These are phyloP conservation scores for Oreamnos americanus DNA, from an alignment of 2,113 vertebrate genomes.

Conservation along the genomic window DNA sequence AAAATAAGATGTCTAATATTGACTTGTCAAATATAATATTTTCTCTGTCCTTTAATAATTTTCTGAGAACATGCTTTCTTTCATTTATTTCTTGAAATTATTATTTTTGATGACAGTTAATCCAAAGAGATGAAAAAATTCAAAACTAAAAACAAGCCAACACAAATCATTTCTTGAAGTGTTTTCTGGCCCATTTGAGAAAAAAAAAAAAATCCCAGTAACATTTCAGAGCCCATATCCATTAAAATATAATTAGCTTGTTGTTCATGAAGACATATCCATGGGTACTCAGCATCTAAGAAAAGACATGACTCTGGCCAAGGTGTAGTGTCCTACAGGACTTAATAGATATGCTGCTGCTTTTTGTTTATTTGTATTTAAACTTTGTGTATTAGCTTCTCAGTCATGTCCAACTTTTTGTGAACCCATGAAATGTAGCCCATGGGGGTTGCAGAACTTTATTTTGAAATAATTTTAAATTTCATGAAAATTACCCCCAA, in stretches of 20 bases:
- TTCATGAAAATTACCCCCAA: not conserved
- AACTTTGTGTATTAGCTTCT: not conserved
- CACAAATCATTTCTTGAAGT: not conserved
- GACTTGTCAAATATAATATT: conserved; percentile 37
- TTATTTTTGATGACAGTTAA: conserved; percentile 25
- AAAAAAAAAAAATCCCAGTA: not conserved
- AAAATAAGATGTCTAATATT: conserved; percentile 11
- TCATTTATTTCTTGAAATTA: conserved; percentile 49
- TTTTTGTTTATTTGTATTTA: conserved; percentile 22
- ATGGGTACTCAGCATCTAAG: not conserved
- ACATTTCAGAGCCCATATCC: conserved; percentile 37
- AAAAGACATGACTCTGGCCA: not conserved
- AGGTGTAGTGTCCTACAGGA: not conserved
- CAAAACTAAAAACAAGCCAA: not conserved
- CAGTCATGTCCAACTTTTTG: not conserved
- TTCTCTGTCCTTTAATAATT: not conserved
- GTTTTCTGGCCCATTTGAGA: not conserved
- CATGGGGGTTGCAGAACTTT: not conserved
- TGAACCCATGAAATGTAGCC: not conserved
- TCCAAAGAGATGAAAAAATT: not conserved
- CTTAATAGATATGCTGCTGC: not conserved
- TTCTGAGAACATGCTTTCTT: conserved; percentile 28
- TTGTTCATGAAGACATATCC: not conserved
- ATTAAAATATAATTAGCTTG: conserved; percentile 55
- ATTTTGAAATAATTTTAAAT: not conserved